Evolutionary conservation across 2,888 invertebrate genomes (phyloP), one percentile per base, ranked within the genome.

Genomic region (Eupeodes luniger): DNA sequence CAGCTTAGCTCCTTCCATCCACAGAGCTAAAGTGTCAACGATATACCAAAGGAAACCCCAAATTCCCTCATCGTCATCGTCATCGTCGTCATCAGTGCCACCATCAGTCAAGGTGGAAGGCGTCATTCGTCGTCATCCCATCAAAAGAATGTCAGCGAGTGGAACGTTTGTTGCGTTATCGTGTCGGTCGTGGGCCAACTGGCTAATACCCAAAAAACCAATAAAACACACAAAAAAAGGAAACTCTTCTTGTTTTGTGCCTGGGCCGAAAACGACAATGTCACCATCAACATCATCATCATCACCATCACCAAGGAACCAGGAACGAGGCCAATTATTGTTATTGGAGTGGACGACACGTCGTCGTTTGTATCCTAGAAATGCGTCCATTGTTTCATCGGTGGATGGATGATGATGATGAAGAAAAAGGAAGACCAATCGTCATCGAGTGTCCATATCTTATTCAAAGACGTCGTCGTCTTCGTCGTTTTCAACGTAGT

Each of bases 1-100:
- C 93, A 92, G 92, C 91, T 88, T 66, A 85, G 86, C 89, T 66
- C 70, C 72, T 51, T 74, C 78, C 85, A 85, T 85, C 76, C 49
- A 34, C 70, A 70, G 27, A 27, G 89, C 85, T 79, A 76, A 59
- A 51, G 64, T 78, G 89, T 85, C 85, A 89, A 70, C 44, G 70
- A 66, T 81, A 79, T 72, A 66, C 66, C 55, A 76, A 81, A 9
- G 59, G 85, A 51, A 79, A 66, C 9, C 47, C 81, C 85, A 78
- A 40, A 78, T 85, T 75, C 69, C 49, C 19, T 34, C 34, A 34
- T 59, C 34, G n/a, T 36, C 27, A 11, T 40, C 40, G 4, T 64
- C 47, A 19, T 69, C 80, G 55, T 74, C 40, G 5, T 40, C 40
- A 40, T 40, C 9, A 9, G 40, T 27, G 4, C 10, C 47, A 59